phyloP scores from a whole-genome alignment of 2,797 vertebrate species.

The Salarias fasciatus region DNA sequence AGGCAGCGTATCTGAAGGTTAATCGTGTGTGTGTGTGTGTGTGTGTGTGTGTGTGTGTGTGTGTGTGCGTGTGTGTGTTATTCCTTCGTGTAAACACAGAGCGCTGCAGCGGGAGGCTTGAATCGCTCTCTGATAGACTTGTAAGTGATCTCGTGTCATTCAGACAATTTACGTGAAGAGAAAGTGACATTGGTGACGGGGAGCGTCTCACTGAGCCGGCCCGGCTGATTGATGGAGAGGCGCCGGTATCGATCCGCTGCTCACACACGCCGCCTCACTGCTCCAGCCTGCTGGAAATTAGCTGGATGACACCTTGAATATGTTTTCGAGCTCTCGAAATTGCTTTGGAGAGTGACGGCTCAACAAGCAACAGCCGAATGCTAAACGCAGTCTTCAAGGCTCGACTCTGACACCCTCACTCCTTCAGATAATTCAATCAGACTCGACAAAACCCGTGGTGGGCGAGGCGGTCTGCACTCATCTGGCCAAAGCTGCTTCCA shows the following conservation, averaged over 20 bases:
- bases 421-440: no score
- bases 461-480: no score
- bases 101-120: not conserved
- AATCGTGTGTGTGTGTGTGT: conserved; percentile 24
- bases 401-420: not conserved
- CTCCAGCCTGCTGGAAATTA: conserved; percentile 47
- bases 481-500: no score
- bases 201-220: conserved; percentile 43
- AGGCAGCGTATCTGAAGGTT: conserved; percentile 74
- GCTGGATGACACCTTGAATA: conserved; percentile 56
- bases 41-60: conserved; percentile 1
- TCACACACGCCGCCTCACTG: conserved; percentile 15
- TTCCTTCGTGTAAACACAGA: conserved; percentile 21
- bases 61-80: not conserved
- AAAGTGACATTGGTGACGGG: conserved; percentile 66
- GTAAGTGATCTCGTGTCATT: conserved; percentile 43
- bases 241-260: conserved; percentile 51
- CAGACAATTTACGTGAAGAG: conserved; percentile 55
- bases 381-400: not conserved
- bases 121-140: conserved; percentile 48
- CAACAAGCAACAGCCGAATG: conserved; percentile 7
- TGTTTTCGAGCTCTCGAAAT: conserved; percentile 21
- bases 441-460: no score
- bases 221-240: conserved; percentile 21
- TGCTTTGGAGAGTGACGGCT: conserved; percentile 15